Base-by-base conservation (phyloP, 2,113 vertebrate genomes). In the Sturnus vulgaris region DNA sequence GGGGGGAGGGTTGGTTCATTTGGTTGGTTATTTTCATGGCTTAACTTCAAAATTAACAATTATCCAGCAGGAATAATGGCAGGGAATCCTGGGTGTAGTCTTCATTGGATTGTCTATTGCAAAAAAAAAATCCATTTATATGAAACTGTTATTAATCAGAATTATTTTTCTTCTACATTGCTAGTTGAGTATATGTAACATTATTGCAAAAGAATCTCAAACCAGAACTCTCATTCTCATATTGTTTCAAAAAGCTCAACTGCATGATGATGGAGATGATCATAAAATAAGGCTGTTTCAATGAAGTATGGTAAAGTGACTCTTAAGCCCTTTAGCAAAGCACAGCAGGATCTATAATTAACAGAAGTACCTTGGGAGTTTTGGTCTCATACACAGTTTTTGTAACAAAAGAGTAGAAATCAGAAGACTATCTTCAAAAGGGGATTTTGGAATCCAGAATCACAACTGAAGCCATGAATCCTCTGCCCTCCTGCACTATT, bases 1-100 rank as follows among this genome's bases (percentile, higher is more conserved):
- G 8, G 4, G 4, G 15, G 1, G 13, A 7, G 2, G 4, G 4
- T 4, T 84, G 30, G 49, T 8, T 16, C 10, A 35, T 30, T 78
- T 53, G 7, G 4, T 55, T 57, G 20, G 20, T 4, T 8, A 53
- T 64, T 71, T 83, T 49, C 28, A 63, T n/a, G 3, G 5, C 71
- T 75, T 80, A 53, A 6, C 69, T 82, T 42, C 7, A 11, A 66
- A 79, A 71, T 69, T 70, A 76, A 35, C 27, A 6, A 21, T 72
- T 84, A 44, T 60, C 22, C 3, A 40, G 5, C 12, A 86, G 17
- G 25, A 95, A 71, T 50, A 76, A 50, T 8, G 47, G 6, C 19
- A 64, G 11, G 23, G 16, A 85, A 63, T 35, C 9, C 13, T 73
- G 24, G 5, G 5, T 85, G 15, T 37, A 66, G 20, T 44, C 20